phyloP scores from a whole-genome alignment of 2,113 vertebrate genomes.

The Centropristis striata region DNA sequence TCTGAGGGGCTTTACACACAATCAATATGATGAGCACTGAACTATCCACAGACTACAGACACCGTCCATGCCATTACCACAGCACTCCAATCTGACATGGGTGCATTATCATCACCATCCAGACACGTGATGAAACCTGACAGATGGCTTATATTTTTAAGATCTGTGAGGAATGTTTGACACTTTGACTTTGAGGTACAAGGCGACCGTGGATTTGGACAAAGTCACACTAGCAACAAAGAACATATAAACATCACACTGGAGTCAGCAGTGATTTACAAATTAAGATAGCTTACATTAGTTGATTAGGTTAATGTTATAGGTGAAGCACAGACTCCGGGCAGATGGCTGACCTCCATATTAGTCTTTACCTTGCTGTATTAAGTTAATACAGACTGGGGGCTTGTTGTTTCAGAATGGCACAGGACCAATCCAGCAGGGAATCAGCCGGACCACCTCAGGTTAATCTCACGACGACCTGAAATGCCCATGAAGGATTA shows the following conservation, averaged over 20 bases:
- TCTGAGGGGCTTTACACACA: constrained; percentile 70
- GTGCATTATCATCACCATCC: constrained; percentile 22
- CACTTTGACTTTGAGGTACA: constrained; percentile 4
- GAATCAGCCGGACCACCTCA: constrained; percentile 81
- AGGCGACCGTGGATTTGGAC: not conserved
- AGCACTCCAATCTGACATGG: constrained; percentile 44
- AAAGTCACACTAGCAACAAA: not conserved
- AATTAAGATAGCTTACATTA: constrained; percentile 31
- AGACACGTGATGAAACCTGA: not conserved
- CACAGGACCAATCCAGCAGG: constrained; percentile 60
- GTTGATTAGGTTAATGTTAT: constrained; percentile 36
- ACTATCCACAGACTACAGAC: constrained; percentile 29
- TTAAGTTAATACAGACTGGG: constrained; percentile 57
- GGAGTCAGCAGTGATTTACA: not conserved
- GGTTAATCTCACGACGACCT: constrained; percentile 82
- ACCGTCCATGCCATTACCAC: constrained; percentile 17
- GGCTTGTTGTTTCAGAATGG: constrained; percentile 51
- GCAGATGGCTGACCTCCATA: constrained; percentile 65
- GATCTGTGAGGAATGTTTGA: constrained; percentile 1
- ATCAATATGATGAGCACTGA: constrained; percentile 76
- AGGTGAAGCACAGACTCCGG: constrained; percentile 23
- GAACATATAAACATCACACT: not conserved
- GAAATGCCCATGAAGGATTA: constrained; percentile 80
- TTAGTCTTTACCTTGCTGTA: constrained; percentile 54
- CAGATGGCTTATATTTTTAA: constrained; percentile 1